Base-by-base conservation (phyloP, 2,888 invertebrate genomes). In the Scaptomyza flava region DNA sequence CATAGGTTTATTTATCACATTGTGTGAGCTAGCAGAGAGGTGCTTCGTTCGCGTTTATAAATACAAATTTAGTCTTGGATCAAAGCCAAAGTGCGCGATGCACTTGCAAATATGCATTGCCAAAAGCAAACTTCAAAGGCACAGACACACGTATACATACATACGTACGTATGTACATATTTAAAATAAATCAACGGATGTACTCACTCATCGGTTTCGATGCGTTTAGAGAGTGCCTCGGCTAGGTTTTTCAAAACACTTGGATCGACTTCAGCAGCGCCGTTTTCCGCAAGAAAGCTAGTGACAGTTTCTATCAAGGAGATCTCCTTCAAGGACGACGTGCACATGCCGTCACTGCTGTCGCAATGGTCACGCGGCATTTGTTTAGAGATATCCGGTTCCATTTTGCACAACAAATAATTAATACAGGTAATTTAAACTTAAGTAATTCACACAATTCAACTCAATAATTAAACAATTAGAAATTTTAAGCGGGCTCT, bases 221-320 rank as follows among this genome's bases (percentile, higher is more conserved):
- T 76, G 54, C 81, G 82, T 45, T 86, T 90, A 6, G 90, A 79
- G 6, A 91, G 59, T 1, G 90, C 86, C 51, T 84, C 80, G 3
- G 91, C 90, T 53, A 91, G 74, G 45, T 82, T 88, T 23, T 79
- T 76, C 8, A 91, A 58, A 3, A 87, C 73, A 12, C 68, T 77
- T 12, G 82, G 82, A 54, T 89, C 91, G 2, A 91, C 67, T 23
- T 88, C 84, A 20, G 77, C 75, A 11, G 85, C 89, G 6, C 90
- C 88, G 58, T 90, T 81, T 38, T 85, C 91, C 33, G 87, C 89
- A 45, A 90, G 68, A 31, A 90, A 91, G 63, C 85, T 89, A 11
- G 90, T 88, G 60, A 90, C 87, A 27, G 88, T 90, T 53, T 89
- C 85, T 9, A 90, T 87, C 3, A 90, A 56, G 3, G 87, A 69